Evolutionary conservation across 2,113 vertebrate genomes (phyloP), one percentile per base, ranked within the genome.

Genomic region (Zapornia atra): DNA sequence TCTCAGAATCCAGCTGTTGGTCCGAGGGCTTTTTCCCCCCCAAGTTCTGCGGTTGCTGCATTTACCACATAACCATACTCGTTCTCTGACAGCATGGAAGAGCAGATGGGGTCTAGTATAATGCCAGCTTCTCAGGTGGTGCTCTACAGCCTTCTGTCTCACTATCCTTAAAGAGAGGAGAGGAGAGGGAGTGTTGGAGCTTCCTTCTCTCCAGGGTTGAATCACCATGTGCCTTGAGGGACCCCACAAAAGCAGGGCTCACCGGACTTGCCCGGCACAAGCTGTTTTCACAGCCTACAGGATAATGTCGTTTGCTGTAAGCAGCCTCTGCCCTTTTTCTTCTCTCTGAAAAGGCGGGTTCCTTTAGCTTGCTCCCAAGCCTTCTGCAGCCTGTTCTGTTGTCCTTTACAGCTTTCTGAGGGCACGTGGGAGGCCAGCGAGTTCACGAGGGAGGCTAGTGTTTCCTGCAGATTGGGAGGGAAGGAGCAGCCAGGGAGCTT

Each of bases 61-160:
- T 46, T 75, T 80, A 5, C 54, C 54, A 21, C 29, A 1, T 17
- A 12, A 26, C 57, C 5, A 1, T 48, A 7, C 69, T 82, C 76
- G 46, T 46, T 50, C 72, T 42, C 51, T 75, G 91, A 48, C 92
- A 84, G 88, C 65, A 57, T 48, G 60, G 88, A 60, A 28, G 76
- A 96, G 90, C 89, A 95, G 90, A 90, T 85, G 91, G 85, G 69
- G 50, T 72, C 76, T 70, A 77, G 73, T 34, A 11, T 21, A 68
- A 5, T 86, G 93, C 93, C 95, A 94, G 73, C 88, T 94, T 71
- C 89, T 40, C 69, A 82, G 82, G 79, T 71, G 82, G 33, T 70
- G 90, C 87, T 95, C 76, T 78, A 15, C 82, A 88, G 69, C 77
- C 95, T 96, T 89, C 91, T 94, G 94, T 72, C 56, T 89, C 53